Evolutionary conservation across 2,888 invertebrate species (phyloP).

Genomic region (Dicyrtoma fusca): DNA sequence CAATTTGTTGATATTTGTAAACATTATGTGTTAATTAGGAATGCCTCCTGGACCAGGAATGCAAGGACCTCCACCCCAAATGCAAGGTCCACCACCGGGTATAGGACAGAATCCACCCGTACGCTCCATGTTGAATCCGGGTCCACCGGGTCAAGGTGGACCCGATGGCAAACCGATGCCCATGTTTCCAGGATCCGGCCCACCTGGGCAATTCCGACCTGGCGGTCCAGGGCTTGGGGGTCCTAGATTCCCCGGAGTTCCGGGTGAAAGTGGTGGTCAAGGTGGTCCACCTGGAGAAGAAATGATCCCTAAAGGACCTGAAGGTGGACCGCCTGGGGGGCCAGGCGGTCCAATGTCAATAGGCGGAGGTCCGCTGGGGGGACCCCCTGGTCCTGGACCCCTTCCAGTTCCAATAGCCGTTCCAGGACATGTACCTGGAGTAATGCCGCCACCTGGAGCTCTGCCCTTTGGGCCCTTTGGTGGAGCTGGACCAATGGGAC

Average conservation of each 20-base stretch:
- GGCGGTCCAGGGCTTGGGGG: background rate
- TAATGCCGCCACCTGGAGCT: slow-evolving; percentile 6
- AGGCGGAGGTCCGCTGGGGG: slow-evolving; percentile 23
- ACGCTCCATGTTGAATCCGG: background rate
- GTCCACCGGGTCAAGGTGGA: background rate
- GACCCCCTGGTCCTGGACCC: slow-evolving; percentile 12
- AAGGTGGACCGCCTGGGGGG: background rate
- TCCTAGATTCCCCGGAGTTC: background rate
- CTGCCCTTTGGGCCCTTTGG: slow-evolving; percentile 42
- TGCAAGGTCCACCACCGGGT: slow-evolving; percentile 8
- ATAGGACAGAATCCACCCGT: background rate
- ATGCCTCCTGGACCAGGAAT: slow-evolving; percentile 1
- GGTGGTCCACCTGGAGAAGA: slow-evolving; percentile 7
- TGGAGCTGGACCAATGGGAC: slow-evolving; percentile 53
- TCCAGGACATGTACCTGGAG: slow-evolving; percentile 40
- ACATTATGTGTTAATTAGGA: background rate
- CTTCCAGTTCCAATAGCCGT: slow-evolving; percentile 38
- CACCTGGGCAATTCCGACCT: background rate
- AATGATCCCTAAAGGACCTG: background rate
- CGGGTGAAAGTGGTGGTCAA: background rate
- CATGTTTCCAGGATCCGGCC: background rate
- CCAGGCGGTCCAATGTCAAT: background rate
- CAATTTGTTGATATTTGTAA: no score
- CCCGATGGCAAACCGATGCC: background rate
- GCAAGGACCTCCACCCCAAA: background rate